Evolutionary conservation across 2,888 invertebrate species (phyloP).

Genomic region (Sylvicola fuscatus): DNA sequence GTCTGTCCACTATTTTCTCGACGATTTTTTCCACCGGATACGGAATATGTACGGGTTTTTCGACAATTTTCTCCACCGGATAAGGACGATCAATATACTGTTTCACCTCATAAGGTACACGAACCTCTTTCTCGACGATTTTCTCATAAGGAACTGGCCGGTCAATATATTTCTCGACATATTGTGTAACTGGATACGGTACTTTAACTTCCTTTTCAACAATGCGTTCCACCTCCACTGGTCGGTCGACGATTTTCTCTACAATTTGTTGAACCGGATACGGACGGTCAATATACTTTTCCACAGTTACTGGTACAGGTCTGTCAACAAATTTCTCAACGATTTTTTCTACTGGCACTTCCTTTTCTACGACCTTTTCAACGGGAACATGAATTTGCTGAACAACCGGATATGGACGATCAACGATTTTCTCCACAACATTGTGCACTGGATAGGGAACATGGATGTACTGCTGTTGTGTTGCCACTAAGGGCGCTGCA

Average conservation of each 20-base stretch:
- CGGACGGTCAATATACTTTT: slow-evolving; percentile 14
- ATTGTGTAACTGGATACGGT: slow-evolving; percentile 30
- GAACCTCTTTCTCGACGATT: slow-evolving; percentile 17
- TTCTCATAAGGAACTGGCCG: slow-evolving; percentile 22
- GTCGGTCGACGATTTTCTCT: slow-evolving; percentile 30
- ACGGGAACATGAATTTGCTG: slow-evolving; percentile 15
- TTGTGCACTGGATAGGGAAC: no score
- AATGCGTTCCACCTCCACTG: slow-evolving; percentile 23
- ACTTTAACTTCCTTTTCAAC: slow-evolving; percentile 32
- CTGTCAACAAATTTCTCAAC: slow-evolving; percentile 26
- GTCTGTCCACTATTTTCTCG: slow-evolving; percentile 24
- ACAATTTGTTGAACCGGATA: slow-evolving; percentile 23
- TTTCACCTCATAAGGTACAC: slow-evolving; percentile 24
- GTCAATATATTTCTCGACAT: slow-evolving; percentile 13
- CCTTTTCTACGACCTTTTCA: slow-evolving; percentile 15
- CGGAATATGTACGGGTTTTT: slow-evolving; percentile 34
- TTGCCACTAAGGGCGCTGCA: no score
- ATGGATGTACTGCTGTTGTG: no score
- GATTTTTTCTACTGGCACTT: slow-evolving; percentile 29
- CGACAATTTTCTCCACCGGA: slow-evolving; percentile 28
- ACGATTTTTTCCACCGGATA: slow-evolving; percentile 27
- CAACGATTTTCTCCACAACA: slow-evolving; percentile 28
- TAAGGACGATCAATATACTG: slow-evolving; percentile 30
- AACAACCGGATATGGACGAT: slow-evolving; percentile 25
- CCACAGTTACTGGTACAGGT: slow-evolving; percentile 19